Evolutionary conservation across 2,888 invertebrate species (phyloP).

Genomic region (Deilephila porcellus): DNA sequence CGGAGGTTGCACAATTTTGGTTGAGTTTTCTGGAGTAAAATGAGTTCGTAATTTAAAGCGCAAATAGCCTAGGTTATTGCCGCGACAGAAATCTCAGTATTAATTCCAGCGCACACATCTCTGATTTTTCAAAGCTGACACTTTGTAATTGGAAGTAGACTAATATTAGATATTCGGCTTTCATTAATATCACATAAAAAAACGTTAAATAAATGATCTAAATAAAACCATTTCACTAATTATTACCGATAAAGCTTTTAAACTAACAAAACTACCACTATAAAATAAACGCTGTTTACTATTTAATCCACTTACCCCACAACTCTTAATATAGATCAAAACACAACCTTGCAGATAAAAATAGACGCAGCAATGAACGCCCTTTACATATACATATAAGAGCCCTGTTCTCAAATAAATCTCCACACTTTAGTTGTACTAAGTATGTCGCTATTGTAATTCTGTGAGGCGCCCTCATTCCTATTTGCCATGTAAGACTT

Average conservation of each 20-base stretch:
- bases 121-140: too few relatives aligned
- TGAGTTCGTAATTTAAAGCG: too few relatives aligned
- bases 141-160: too few relatives aligned
- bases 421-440: neutral
- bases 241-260: neutral
- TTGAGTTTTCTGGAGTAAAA: too few relatives aligned
- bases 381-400: neutral
- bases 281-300: neutral
- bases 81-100: too few relatives aligned
- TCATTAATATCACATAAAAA: too few relatives aligned
- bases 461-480: constrained; percentile 32
- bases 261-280: neutral
- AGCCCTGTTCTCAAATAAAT: neutral
- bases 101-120: too few relatives aligned
- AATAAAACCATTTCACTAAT: too few relatives aligned
- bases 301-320: neutral
- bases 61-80: too few relatives aligned
- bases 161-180: too few relatives aligned
- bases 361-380: neutral
- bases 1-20: too few relatives aligned
- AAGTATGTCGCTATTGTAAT: constrained; percentile 35
- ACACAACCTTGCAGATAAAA: neutral
- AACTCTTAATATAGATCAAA: neutral
- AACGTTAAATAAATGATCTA: too few relatives aligned
- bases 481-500: constrained; percentile 41